Percentiles rank a stretch among this genome's conserved stretches.
Evolutionary conservation across 2,113 vertebrate genomes (phyloP).

Genomic region (Nothobranchius furzeri): DNA sequence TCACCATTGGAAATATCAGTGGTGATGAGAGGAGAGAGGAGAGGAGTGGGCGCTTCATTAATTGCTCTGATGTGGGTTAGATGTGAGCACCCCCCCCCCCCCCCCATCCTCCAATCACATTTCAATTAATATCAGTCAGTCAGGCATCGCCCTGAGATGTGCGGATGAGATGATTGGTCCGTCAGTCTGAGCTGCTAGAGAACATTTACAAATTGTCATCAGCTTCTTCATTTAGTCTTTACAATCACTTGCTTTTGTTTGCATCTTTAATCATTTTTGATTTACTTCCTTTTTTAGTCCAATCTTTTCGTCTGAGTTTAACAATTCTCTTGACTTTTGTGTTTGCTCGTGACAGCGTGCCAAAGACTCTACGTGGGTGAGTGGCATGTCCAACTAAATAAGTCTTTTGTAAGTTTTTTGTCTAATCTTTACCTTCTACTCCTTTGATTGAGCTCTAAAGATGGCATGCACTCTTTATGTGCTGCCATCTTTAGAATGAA

Average conservation of each 20-base stretch:
- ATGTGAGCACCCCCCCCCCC: constrained; percentile 57
- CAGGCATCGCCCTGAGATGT: constrained; percentile 73
- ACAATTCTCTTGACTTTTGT: too few species aligned
- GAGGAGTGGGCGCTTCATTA: constrained; percentile 69
- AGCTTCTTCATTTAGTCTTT: constrained; percentile 31
- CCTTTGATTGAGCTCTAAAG: too few species aligned
- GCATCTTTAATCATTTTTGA: constrained; percentile 27
- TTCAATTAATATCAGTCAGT: constrained; percentile 79
- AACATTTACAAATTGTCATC: constrained; percentile 64
- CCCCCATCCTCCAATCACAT: constrained; percentile 77
- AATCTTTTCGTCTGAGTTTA: constrained; percentile 13
- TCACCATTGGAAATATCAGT: constrained; percentile 67
- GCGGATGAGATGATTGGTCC: constrained; percentile 75
- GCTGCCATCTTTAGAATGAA: too few species aligned
- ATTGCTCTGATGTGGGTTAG: constrained; percentile 80
- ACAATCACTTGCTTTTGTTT: constrained; percentile 50
- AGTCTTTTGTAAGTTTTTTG: too few species aligned
- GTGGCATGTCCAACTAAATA: too few species aligned
- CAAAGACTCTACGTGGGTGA: too few species aligned
- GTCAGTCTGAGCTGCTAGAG: constrained; percentile 69
- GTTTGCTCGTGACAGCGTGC: too few species aligned
- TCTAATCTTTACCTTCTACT: too few species aligned
- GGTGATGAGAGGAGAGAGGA: constrained; percentile 47
- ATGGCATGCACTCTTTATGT: too few species aligned
- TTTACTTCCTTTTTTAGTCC: constrained; percentile 1